Evolutionary conservation across 2,888 invertebrate genomes (phyloP), one percentile per base, ranked within the genome.

Genomic region (Eutolmus rufibarbis): DNA sequence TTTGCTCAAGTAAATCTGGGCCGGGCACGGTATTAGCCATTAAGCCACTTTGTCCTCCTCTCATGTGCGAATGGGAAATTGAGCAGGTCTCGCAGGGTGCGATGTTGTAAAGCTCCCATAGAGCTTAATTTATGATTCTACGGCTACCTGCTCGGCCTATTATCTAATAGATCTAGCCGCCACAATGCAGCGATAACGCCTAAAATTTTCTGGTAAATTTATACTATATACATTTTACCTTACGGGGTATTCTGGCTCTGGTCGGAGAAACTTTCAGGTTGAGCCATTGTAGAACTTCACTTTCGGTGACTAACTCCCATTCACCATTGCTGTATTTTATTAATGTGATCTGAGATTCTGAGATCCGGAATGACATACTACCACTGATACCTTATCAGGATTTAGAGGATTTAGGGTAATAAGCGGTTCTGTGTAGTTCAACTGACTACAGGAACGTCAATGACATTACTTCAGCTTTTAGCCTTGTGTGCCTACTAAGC

Each of bases 1-100:
- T 81, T 81, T 81, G 31, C 56, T 9, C n/a, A n/a, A 81, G 81
- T 81, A 56, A 82, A 82, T 82, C 82, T 56, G 82, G 56, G 66
- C 51, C 81, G 81, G 56, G 82, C 66, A 28, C 12, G 82, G 82
- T 37, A 82, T 57, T 57, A 82, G 34, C 40, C 40, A 76, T 76
- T 76, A 76, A 76, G 76, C 40, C 34, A 76, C 23, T 66, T 57
- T 66, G 74, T 12, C 37, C 31, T 9, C 31, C 14, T 5, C 74
- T 16, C 74, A 57, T 76, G 34, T 76, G 76, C 76, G 40, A 76
- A 76, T 76, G 16, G 19, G 12, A 66, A 66, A 76, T 76, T 37
- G 37, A 76, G 74, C 74, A 74, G 40, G 37, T 76, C 28, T 16
- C 16, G n/a, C 37, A 40, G 76, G 31, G 31, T 40, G 76, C 14